Base-by-base conservation (phyloP, 1,140 invertebrate species). In the Carcinoscorpius rotundicauda region DNA sequence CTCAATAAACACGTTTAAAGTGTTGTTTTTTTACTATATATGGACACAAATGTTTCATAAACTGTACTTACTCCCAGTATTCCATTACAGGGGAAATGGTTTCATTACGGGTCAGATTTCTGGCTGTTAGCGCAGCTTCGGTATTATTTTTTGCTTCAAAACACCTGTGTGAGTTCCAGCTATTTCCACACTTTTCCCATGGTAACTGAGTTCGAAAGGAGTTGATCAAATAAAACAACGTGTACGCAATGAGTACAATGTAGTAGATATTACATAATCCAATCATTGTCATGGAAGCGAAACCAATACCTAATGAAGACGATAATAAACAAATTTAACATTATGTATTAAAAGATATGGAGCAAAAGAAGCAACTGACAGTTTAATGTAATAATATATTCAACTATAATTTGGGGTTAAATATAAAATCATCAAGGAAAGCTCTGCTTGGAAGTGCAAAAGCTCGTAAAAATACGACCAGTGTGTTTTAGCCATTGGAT, bases 201-300 rank as follows among this genome's bases (percentile, higher is more conserved):
- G 76, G 76, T 48, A 77, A 65, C 6, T 58, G 63, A 6, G 71
- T 64, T 9, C 69, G 52, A 64, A 64, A 74, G 60, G 92, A 91
- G 59, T 88, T 85, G 72, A 93, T 91, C 73, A 97, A 87, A 76
- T 95, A 97, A 77, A 91, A 93, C 67, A 96, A 84, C 10, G 88
- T 85, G 83, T 93, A 96, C 8, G 91, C 88, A 74, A 97, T 91
- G 74, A 98, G 93, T 61, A 97, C 89, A 76, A 91, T 94, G 76
- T 96, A 96, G 76, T 97, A 97, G 9, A 92, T 93, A 71, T 94
- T 97, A 82, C 98, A 91, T 93, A 95, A 97, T 72, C 92, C 95
- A 0, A 96, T 95, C 58, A 76, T 72, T 3, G 71, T 64, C 66
- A 75, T 72, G 3, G 75, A 73, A 5, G 75, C 69, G 50, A 71